Base-by-base conservation (phyloP, 2,113 vertebrate genomes). In the Paratilapia polleni region DNA sequence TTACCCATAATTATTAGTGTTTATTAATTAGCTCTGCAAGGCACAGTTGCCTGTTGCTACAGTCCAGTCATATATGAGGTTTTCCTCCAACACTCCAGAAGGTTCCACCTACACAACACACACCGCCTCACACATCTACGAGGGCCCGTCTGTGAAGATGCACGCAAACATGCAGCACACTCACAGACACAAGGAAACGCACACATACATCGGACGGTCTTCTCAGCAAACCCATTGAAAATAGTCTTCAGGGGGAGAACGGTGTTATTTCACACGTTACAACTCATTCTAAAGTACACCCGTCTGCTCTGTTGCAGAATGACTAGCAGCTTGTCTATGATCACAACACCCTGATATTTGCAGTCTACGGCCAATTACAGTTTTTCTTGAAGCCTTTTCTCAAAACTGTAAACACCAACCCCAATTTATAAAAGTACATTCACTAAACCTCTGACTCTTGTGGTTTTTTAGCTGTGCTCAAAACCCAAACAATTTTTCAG, bases 11-110 rank as follows among this genome's bases (percentile, higher is more conserved):
- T 17, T 15, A 52, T 82, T 0, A 66, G 73, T 36, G 66, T 77
- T 82, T 77, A 90, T 79, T 85, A 92, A 88, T 20, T 54, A 82
- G 75, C 68, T 61, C 17, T 2, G 20, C 68, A 57, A 84, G 82
- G 62, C 58, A 0, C 28, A 63, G 85, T 22, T 1, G 87, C 87
- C 61, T 43, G 81, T 88, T 82, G 87, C 90, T 80, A 8, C 63
- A 17, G 81, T 78, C 52, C 89, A 64, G 80, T 90, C 82, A n/a
- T 28, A 63, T 26, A 88, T 38, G 90, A 89, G 91, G 87, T 92
- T 88, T 89, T 90, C 86, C 87, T 91, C 92, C 92, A 93, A 93
- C 93, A 93, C 88, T 90, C 94, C 94, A 95, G 92, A 94, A 93
- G 93, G 93, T 91, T 93, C 93, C 92, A 88, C 94, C 92, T 91